A percentile compares a stretch with the other conserved stretches of the same genome.
These are phyloP conservation scores for Melanchra persicariae DNA, from an alignment of 2,888 invertebrate species.

Conservation along the genomic window DNA sequence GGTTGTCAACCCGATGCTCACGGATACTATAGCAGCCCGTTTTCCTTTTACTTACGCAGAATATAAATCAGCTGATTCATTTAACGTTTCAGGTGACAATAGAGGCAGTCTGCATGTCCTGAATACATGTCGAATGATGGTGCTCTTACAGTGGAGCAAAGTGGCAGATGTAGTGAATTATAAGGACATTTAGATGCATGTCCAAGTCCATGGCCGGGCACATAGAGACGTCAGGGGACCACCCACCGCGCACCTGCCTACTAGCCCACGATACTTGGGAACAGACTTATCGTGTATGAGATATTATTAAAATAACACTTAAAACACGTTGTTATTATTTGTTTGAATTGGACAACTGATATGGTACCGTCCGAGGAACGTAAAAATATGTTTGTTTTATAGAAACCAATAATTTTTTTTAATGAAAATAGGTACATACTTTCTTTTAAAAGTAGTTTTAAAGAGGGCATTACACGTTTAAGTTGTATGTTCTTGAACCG, in stretches of 20 bases:
- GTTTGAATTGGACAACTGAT: slow-evolving; percentile 65
- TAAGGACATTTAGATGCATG: slow-evolving; percentile 87
- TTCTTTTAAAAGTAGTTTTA: slow-evolving; percentile 10
- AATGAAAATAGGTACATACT: background rate
- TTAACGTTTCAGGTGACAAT: slow-evolving; percentile 48
- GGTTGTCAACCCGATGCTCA: slow-evolving; percentile 29
- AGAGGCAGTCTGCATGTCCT: slow-evolving; percentile 39
- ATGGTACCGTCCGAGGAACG: slow-evolving; percentile 34
- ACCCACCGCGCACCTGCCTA: slow-evolving; percentile 80
- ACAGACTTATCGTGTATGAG: slow-evolving; percentile 55
- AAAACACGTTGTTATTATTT: slow-evolving; percentile 66
- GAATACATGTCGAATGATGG: slow-evolving; percentile 60
- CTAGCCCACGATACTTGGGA: slow-evolving; percentile 67
- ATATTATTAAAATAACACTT: slow-evolving; percentile 67
- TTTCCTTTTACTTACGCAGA: slow-evolving; percentile 54
- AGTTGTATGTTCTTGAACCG: slow-evolving; percentile 1
- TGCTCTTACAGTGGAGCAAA: slow-evolving; percentile 71
- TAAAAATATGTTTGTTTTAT: slow-evolving; percentile 17
- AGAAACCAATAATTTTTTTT: slow-evolving; percentile 1
- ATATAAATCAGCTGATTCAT: slow-evolving; percentile 52
- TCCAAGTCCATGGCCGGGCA: slow-evolving; percentile 74
- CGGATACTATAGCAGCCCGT: slow-evolving; percentile 34
- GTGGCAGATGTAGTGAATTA: slow-evolving; percentile 88
- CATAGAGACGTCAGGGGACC: slow-evolving; percentile 88
- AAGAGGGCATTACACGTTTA: background rate